phyloP scores from a whole-genome alignment of 2,113 vertebrate species.

The Piaya cayana region DNA sequence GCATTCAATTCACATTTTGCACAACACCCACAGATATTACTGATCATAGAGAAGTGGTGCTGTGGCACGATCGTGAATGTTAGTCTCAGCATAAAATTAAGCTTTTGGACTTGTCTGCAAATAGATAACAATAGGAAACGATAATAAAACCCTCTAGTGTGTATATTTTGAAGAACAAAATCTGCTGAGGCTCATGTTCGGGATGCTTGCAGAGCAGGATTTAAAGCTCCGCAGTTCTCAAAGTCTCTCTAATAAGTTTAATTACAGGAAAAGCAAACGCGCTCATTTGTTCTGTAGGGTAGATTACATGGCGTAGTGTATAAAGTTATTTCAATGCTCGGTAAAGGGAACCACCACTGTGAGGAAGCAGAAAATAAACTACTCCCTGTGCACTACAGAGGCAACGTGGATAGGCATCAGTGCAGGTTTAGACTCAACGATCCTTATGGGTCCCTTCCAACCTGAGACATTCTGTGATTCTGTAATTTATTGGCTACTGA shows the following conservation, averaged over 20 bases:
- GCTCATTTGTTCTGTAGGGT: neutral
- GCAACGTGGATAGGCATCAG: neutral
- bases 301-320: neutral
- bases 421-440: neutral
- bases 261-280: neutral
- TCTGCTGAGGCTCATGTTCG: conserved; percentile 10
- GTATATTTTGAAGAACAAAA: conserved; percentile 23
- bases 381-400: neutral
- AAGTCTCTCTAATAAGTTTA: conserved; percentile 13
- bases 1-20: neutral
- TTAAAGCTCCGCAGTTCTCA: neutral
- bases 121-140: conserved; percentile 28
- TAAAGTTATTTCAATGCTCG: neutral
- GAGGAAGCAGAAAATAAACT: neutral
- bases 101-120: conserved; percentile 25
- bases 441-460: neutral
- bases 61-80: neutral
- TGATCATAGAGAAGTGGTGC: neutral
- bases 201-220: conserved; percentile 11
- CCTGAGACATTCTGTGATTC: neutral
- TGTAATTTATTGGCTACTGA: neutral
- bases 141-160: neutral
- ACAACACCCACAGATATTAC: neutral
- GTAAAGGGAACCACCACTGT: neutral
- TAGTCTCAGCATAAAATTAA: conserved; percentile 12